phyloP scores from a whole-genome alignment of 2,113 vertebrate species.

The Amblyopsis rosae region DNA sequence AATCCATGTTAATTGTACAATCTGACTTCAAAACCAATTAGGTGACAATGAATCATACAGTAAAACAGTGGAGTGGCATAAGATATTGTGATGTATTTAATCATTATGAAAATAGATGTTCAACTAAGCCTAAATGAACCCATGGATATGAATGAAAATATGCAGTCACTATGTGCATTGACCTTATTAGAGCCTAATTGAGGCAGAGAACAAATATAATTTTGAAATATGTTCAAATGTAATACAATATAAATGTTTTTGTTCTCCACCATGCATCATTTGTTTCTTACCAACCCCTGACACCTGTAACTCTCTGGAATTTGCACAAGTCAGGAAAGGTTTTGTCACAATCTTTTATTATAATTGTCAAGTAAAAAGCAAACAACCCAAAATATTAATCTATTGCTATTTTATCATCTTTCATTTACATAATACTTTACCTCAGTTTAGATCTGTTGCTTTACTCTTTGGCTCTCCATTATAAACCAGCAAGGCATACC shows the following conservation, averaged over 20 bases:
- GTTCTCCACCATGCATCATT: neutral
- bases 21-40: too few species aligned
- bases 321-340: neutral
- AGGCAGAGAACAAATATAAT: too few species aligned
- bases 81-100: too few species aligned
- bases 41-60: too few species aligned
- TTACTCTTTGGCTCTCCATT: slow-evolving; percentile 22
- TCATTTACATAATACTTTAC: slow-evolving; percentile 6
- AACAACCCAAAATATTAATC: slow-evolving; percentile 7
- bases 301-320: neutral
- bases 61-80: too few species aligned
- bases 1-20: too few species aligned
- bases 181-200: too few species aligned
- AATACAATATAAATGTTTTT: neutral
- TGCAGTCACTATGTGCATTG: too few species aligned
- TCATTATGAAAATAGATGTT: too few species aligned
- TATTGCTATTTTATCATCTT: slow-evolving; percentile 22
- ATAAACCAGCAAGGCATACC: slow-evolving; percentile 47
- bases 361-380: neutral
- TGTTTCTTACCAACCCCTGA: neutral
- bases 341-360: slow-evolving; percentile 4
- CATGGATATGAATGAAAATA: too few species aligned
- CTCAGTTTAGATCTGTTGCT: slow-evolving; percentile 29
- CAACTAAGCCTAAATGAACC: too few species aligned
- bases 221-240: neutral